Conservation (phyloP, 2,888 invertebrate genomes). For the Nephrotoma guestfalica region DNA sequence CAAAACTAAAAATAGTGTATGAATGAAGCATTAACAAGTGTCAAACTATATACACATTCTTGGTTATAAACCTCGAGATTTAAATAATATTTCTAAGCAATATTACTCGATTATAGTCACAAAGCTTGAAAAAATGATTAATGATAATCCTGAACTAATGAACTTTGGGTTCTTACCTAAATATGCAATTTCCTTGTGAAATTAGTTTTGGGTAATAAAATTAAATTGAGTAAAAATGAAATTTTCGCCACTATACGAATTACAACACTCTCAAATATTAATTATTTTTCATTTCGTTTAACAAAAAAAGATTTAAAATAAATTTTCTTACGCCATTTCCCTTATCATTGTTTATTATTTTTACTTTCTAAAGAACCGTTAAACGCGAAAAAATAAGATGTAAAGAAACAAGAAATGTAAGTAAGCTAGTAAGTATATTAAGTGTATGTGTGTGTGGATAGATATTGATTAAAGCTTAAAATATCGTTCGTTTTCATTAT, state of each 20-base stretch:
- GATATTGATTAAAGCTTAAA: no score
- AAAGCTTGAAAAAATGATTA: neutral
- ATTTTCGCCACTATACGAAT: neutral
- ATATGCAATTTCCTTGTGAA: neutral
- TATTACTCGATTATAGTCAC: neutral
- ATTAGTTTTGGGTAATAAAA: neutral
- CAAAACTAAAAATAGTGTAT: neutral
- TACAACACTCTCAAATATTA: neutral
- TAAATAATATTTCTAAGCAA: neutral
- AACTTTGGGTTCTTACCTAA: neutral
- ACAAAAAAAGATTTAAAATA: neutral
- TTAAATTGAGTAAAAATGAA: neutral
- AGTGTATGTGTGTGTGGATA: no score
- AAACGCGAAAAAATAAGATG: neutral
- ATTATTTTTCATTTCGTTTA: neutral
- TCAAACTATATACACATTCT: neutral
- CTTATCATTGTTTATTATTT: neutral
- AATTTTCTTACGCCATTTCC: neutral
- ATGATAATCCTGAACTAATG: neutral
- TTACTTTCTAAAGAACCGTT: neutral
- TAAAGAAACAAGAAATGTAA: neutral
- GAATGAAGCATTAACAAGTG: neutral
- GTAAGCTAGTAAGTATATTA: neutral
- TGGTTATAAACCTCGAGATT: neutral
- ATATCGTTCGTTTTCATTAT: no score